Evolutionary conservation across 2,797 vertebrate genomes (phyloP), one percentile per base, ranked within the genome.

Genomic region (Ptychobarbus kaznakovi): DNA sequence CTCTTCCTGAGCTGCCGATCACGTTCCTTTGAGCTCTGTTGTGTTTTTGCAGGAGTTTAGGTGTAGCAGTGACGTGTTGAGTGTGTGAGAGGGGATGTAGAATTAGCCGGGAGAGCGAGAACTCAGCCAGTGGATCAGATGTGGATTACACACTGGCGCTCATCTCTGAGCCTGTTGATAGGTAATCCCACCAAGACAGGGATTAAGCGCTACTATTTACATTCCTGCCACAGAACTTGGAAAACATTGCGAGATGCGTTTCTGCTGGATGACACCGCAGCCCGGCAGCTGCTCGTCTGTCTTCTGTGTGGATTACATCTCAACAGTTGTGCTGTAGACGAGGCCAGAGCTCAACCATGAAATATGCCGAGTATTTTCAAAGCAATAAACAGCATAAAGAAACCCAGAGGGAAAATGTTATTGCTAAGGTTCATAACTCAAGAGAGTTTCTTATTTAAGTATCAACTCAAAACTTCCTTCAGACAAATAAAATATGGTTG

Each of bases 171-270:
- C 85, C 89, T 88, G 93, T 94, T 92, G 92, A 94, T 92, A 91
- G 93, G 91, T 94, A 94, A 93, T 92, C 93, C 92, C 92, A 91
- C 80, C 73, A 91, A 93, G 92, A 92, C 90, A 44, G 86, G 93
- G 94, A 95, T 95, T 95, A 94, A 88, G 90, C 90, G 16, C 83
- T 92, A 90, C 87, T 95, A 92, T 94, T 94, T 94, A 92, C 93
- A 92, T 51, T 87, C 90, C 91, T 92, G 93, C 92, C 88, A 90
- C 89, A 89, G 85, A 93, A 88, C 81, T 77, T 86, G 86, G 85
- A 87, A 92, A 92, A 91, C 81, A 86, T 87, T 42, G 89, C 72
- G 68, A 91, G 84, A 89, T 68, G 80, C 65, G 22, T 80, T 85
- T 87, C 80, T 85, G 58, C 74, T 75, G 4, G 6, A 25, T 82